phyloP scores from a whole-genome alignment of 2,888 invertebrate genomes.

The Synergus itoensis region DNA sequence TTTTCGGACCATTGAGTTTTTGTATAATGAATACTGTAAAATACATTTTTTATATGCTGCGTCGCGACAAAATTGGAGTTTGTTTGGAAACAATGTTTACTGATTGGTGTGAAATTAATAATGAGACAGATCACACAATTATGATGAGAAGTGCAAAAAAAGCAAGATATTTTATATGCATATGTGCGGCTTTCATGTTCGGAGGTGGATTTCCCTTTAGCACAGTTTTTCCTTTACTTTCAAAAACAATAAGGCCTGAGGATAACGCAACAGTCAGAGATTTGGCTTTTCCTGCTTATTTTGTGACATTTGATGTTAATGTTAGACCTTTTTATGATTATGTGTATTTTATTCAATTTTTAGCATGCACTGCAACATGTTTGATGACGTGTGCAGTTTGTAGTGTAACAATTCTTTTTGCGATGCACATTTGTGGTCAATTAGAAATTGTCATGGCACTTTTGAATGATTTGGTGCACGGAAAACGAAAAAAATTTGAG shows the following conservation, averaged over 20 bases:
- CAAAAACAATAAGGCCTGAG: neutral
- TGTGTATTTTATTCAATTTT: slow-evolving; percentile 36
- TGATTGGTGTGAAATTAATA: slow-evolving; percentile 42
- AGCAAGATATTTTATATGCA: slow-evolving; percentile 6
- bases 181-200: slow-evolving; percentile 21
- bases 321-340: slow-evolving; percentile 41
- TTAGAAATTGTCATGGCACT: slow-evolving; percentile 34
- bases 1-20: slow-evolving; percentile 37
- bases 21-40: slow-evolving; percentile 15
- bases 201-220: neutral
- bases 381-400: slow-evolving; percentile 30
- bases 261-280: slow-evolving; percentile 28
- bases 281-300: slow-evolving; percentile 37
- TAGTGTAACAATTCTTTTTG: slow-evolving; percentile 39
- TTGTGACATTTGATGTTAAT: slow-evolving; percentile 20
- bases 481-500: neutral
- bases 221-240: slow-evolving; percentile 26
- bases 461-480: slow-evolving; percentile 35
- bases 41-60: slow-evolving; percentile 25
- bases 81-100: slow-evolving; percentile 32
- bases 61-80: slow-evolving; percentile 11
- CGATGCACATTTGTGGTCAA: slow-evolving; percentile 46
- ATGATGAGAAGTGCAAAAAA: slow-evolving; percentile 42
- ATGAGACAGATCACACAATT: slow-evolving; percentile 24
- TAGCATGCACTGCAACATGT: slow-evolving; percentile 9